Base-by-base conservation (phyloP, 2,113 vertebrate species). In the Dipodomys stephensi region DNA sequence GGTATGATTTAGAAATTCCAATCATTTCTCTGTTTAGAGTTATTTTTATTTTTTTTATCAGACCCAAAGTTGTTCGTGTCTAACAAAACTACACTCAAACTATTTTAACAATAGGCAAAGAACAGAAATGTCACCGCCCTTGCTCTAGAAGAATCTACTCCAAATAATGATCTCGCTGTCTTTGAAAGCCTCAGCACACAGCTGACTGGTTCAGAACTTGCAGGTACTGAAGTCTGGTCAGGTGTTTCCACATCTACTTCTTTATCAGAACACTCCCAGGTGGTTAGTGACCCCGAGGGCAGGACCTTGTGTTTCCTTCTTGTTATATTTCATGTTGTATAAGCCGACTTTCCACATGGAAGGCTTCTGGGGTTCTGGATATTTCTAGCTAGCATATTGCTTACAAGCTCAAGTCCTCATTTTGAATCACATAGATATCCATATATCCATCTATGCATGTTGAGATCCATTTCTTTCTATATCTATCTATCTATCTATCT, bases 261-360 rank as follows among this genome's bases (percentile, higher is more conserved):
- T 44, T 60, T 22, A 62, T 23, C 84, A 96, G 49, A 76, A 62
- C 30, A 86, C 46, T 79, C 92, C 78, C 95, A 97, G 88, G 83
- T 94, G 96, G 94, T 23, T 44, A 1, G 39, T 86, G 86, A 65
- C 27, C 72, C 71, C 60, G 79, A 72, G 91, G 86, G 76, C 72
- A 96, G 67, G 83, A 83, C 92, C 90, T 95, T 83, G 13, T 77
- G 68, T 81, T 57, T 96, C 91, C 71, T 87, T 81, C 93, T 85
- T 90, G 85, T 87, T 88, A 39, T 65, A 53, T 84, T 94, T 92
- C 87, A 32, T 49, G 86, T 84, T 88, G 76, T 90, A 30, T 88
- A 82, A 94, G 80, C 93, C 81, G 39, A 74, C 46, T 62, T 83
- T 83, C 62, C 7, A 15, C 13, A 69, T 39, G 7, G 18, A 87